Evolutionary conservation across 2,888 invertebrate genomes (phyloP), one percentile per base, ranked within the genome.

Genomic region (Druceiella hillmani): DNA sequence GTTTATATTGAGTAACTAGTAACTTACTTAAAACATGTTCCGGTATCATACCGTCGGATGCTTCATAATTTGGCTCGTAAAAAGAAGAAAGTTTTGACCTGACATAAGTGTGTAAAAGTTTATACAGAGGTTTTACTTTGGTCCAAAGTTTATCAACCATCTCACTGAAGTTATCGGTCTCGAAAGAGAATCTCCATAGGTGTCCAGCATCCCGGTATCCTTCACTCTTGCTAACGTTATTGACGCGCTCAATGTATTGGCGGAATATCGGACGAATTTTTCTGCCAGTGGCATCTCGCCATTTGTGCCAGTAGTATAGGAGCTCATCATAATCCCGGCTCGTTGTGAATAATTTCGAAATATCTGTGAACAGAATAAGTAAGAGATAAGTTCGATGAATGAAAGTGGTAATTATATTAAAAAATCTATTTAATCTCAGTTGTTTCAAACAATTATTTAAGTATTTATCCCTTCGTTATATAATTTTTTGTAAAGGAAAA

Each of bases 21-120:
- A 7, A n/a, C 17, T 49, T 57, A 78, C 84, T 83, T 46, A 83
- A 60, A 34, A 85, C 53, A 60, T 85, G 83, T 2, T 82, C 83
- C 1, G 85, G 84, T 43, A 85, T 78, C 3, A 74, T 60, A 7
- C 74, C 74, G 36, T 74, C 66, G 5, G 62, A 60, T 17, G 50
- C 52, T 14, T 59, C 56, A 3, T 70, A 54, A 34, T 69, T 61
- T 7, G 68, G 61, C 22, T 66, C 69, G 50, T 80, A 81, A 15
- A 55, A 49, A 1, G 52, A 33, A 47, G 62, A 71, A 17, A 85
- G 55, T 52, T 78, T 78, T 16, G 55, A 57, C 47, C 76, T 61
- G 0, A 81, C 79, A 51, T 78, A 84, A 27, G 72, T 67, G 52
- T 83, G 83, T 9, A 85, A 54, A 41, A 77, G 61, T 14, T 69